These are phyloP conservation scores for Drosophila jambulina DNA, from an alignment of 1,140 invertebrate species.

Conservation along the genomic window DNA sequence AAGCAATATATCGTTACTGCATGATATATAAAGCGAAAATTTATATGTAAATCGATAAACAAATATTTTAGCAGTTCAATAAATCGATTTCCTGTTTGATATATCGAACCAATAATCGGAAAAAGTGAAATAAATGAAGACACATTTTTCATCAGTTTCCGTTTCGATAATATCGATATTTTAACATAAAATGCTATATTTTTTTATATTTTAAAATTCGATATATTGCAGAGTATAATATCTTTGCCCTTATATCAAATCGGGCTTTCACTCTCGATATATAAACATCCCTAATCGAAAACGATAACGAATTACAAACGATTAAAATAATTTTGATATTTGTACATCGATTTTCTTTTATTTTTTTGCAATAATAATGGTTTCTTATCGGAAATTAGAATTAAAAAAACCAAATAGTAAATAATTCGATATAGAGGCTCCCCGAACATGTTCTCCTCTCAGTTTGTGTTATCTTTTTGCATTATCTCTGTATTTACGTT, in stretches of 20 bases:
- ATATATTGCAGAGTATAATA: background rate
- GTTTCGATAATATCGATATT: background rate
- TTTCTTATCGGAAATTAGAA: conserved; percentile 23
- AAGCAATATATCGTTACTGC: background rate
- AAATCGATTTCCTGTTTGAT: background rate
- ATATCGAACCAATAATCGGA: background rate
- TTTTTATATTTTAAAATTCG: background rate
- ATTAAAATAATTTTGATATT: conserved; percentile 42
- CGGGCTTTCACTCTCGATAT: background rate
- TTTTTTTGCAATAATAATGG: conserved; percentile 31
- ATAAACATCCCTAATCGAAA: background rate
- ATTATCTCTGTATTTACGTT: conserved; percentile 25
- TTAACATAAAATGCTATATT: background rate
- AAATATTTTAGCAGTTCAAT: background rate
- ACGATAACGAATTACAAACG: conserved; percentile 3
- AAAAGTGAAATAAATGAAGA: background rate
- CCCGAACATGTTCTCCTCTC: background rate
- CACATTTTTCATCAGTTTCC: background rate
- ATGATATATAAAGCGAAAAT: background rate
- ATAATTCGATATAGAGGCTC: conserved; percentile 17
- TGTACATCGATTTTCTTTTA: conserved; percentile 27
- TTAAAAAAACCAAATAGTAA: conserved; percentile 10
- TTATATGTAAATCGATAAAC: background rate
- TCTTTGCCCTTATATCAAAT: background rate
- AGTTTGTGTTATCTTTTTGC: conserved; percentile 22